phyloP scores from a whole-genome alignment of 2,113 vertebrate species.

The Irena cyanogastra region DNA sequence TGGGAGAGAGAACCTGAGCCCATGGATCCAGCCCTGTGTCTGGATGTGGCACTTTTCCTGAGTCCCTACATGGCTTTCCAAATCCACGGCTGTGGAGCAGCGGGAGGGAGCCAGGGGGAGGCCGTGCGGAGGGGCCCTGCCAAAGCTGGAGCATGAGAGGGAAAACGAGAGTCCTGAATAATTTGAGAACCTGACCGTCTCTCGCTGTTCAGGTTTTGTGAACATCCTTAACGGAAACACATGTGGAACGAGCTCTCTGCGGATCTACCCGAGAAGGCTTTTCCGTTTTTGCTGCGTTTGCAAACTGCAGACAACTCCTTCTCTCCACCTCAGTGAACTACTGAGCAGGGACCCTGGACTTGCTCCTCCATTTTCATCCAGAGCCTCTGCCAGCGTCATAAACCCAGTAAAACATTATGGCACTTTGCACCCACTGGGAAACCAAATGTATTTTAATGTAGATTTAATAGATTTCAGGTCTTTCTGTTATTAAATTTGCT shows the following conservation, averaged over 20 bases:
- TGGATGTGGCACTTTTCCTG: neutral
- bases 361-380: conserved; percentile 61
- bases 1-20: neutral
- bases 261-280: conserved; percentile 51
- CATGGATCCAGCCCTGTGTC: neutral
- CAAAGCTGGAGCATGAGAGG: neutral
- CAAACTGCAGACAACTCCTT: conserved; percentile 46
- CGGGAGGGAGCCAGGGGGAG: neutral
- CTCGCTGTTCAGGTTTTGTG: conserved; percentile 41
- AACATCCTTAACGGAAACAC: conserved; percentile 63
- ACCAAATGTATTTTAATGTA: conserved; percentile 68
- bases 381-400: conserved; percentile 61
- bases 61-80: fast-evolving
- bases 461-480: conserved; percentile 68
- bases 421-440: conserved; percentile 66
- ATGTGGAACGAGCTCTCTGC: conserved; percentile 45
- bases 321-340: conserved; percentile 40
- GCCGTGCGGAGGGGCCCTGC: neutral
- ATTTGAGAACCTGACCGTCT: conserved; percentile 43
- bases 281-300: conserved; percentile 63
- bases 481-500: conserved; percentile 66
- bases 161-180: conserved; percentile 12
- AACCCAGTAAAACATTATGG: conserved; percentile 65
- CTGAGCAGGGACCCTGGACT: conserved; percentile 58
- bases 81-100: neutral